Evolutionary conservation across 2,113 vertebrate species (phyloP).

Genomic region (Crotalus tigris): DNA sequence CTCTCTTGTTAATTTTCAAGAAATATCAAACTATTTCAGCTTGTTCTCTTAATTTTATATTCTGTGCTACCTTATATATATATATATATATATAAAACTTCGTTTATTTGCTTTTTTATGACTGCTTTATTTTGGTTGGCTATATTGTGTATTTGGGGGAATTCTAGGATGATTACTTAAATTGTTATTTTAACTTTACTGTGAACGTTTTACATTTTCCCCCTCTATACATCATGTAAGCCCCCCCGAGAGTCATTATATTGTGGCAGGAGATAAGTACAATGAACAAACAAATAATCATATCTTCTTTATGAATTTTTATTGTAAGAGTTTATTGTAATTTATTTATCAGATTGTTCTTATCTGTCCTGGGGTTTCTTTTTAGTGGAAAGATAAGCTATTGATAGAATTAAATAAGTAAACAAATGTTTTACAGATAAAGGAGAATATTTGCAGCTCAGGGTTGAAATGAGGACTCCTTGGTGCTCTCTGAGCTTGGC

Average conservation of each 20-base stretch:
- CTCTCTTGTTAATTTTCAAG: not conserved
- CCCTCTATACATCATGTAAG: not conserved
- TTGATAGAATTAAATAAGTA: not conserved
- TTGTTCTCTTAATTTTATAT: not conserved
- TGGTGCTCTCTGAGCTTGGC: not conserved
- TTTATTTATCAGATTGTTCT: not conserved
- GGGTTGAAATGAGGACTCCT: not conserved
- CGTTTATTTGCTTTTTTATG: not conserved
- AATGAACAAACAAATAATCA: not conserved
- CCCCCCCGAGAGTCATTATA: not conserved
- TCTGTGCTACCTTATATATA: not conserved
- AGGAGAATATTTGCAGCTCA: not conserved
- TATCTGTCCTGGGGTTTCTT: not conserved
- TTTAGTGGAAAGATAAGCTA: not conserved
- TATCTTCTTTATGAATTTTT: not conserved
- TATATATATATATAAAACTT: not conserved
- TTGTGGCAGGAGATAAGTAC: not conserved
- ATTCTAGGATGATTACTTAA: not conserved
- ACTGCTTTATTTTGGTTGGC: not conserved
- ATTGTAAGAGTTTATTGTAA: not conserved
- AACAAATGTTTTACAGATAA: not conserved
- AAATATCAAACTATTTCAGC: not conserved
- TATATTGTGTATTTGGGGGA: not conserved
- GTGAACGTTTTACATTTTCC: not conserved
- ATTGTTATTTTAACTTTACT: not conserved